These are phyloP conservation scores for Nymphalis urticae DNA, from an alignment of 2,888 invertebrate genomes.

Conservation along the genomic window DNA sequence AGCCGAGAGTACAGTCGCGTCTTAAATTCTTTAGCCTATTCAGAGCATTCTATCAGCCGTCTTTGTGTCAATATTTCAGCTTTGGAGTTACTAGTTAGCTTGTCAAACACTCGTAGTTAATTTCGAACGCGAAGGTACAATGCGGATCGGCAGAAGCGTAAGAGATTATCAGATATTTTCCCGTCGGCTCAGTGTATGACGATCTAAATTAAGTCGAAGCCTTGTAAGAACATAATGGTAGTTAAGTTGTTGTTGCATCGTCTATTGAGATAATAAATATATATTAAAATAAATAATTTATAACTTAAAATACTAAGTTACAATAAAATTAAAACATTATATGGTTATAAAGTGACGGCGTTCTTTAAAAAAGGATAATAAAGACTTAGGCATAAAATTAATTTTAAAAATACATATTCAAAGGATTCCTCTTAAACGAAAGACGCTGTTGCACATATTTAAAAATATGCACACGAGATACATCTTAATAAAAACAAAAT, in stretches of 20 bases:
- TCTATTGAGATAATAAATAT: conserved; percentile 33
- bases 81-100: conserved; percentile 47
- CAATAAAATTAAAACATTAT: neutral
- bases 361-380: neutral
- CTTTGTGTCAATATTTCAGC: conserved; percentile 60
- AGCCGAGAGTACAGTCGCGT: conserved; percentile 60
- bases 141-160: conserved; percentile 48
- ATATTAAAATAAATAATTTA: neutral
- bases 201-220: conserved; percentile 49
- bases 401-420: conserved; percentile 14
- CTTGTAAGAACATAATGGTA: conserved; percentile 51
- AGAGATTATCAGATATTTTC: conserved; percentile 51
- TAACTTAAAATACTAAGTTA: conserved; percentile 7
- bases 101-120: conserved; percentile 47
- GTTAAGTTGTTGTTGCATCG: conserved; percentile 45
- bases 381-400: conserved; percentile 4
- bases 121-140: conserved; percentile 53
- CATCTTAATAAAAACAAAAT: conserved; percentile 32
- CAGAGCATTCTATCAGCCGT: conserved; percentile 49
- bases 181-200: conserved; percentile 48
- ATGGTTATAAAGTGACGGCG: neutral
- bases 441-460: neutral
- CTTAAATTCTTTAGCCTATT: conserved; percentile 70
- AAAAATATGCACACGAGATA: conserved; percentile 25
- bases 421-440: neutral